These are phyloP conservation scores for Pyrrhia umbra DNA, from an alignment of 2,888 invertebrate genomes.

Conservation along the genomic window DNA sequence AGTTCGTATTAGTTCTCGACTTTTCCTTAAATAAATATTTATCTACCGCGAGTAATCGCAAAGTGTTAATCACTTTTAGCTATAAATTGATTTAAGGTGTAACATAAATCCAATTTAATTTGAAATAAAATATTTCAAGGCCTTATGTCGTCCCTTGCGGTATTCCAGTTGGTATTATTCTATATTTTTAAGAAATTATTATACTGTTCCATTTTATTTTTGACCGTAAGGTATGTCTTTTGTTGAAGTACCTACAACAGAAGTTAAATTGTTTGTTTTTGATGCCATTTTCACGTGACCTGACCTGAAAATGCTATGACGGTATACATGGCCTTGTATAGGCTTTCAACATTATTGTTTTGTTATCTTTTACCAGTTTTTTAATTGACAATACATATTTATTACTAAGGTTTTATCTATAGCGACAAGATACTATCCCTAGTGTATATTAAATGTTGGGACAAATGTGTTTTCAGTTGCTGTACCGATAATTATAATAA, in stretches of 20 bases:
- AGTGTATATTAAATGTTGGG: not conserved
- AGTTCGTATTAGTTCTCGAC: slow-evolving; percentile 29
- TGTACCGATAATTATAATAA: too few species aligned
- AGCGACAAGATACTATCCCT: not conserved
- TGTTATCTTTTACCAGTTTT: not conserved
- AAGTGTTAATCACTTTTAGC: slow-evolving; percentile 34
- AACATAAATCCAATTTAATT: not conserved
- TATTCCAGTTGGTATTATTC: not conserved
- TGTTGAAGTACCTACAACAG: too few species aligned
- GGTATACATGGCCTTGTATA: slow-evolving; percentile 4
- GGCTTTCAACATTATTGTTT: not conserved
- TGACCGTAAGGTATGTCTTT: too few species aligned
- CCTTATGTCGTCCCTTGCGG: slow-evolving; percentile 20
- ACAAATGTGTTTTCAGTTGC: not conserved
- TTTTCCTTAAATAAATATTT: slow-evolving; percentile 22
- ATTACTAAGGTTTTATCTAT: not conserved
- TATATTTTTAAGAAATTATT: slow-evolving; percentile 6
- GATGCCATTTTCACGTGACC: not conserved
- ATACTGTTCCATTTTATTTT: too few species aligned
- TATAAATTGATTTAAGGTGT: slow-evolving; percentile 8
- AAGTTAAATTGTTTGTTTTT: not conserved
- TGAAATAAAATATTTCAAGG: not conserved
- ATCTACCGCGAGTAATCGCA: slow-evolving; percentile 22
- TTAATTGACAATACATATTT: not conserved
- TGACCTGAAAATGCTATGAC: not conserved